Conservation (phyloP, 2,888 invertebrate species). For the Caenorhabditis angaria region DNA sequence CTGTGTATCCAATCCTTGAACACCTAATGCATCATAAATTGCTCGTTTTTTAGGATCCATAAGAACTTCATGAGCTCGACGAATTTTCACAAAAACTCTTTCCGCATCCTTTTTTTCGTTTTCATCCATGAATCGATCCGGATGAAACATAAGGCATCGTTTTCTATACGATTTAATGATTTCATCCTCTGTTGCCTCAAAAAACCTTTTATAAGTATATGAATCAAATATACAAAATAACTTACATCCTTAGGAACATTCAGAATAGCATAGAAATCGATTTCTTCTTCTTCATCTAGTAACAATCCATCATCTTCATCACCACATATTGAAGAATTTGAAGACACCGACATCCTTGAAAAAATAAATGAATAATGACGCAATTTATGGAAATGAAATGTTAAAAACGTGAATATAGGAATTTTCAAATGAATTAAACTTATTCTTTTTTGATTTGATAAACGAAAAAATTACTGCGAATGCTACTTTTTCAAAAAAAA, state of each 20-base stretch:
- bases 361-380: not conserved
- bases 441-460: no score
- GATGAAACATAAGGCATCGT: conserved; percentile 91
- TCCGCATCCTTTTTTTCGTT: conserved; percentile 87
- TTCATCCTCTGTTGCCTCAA: conserved; percentile 88
- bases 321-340: conserved; percentile 53
- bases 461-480: no score
- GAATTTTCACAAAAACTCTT: conserved; percentile 88
- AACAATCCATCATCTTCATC: conserved; percentile 56
- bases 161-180: conserved; percentile 91
- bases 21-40: conserved; percentile 90
- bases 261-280: conserved; percentile 70
- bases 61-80: conserved; percentile 92
- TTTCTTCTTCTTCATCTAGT: conserved; percentile 61
- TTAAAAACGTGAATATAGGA: not conserved
- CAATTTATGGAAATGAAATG: not conserved
- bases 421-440: not conserved
- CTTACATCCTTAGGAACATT: conserved; percentile 67
- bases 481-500: not conserved
- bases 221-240: conserved; percentile 7
- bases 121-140: conserved; percentile 91
- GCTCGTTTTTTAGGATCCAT: conserved; percentile 91
- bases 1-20: conserved; percentile 86
- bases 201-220: not conserved
- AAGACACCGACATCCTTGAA: conserved; percentile 53